phyloP scores from a whole-genome alignment of 53 echinoderm and acorn worm genomes.

The Paracentrotus lividus region DNA sequence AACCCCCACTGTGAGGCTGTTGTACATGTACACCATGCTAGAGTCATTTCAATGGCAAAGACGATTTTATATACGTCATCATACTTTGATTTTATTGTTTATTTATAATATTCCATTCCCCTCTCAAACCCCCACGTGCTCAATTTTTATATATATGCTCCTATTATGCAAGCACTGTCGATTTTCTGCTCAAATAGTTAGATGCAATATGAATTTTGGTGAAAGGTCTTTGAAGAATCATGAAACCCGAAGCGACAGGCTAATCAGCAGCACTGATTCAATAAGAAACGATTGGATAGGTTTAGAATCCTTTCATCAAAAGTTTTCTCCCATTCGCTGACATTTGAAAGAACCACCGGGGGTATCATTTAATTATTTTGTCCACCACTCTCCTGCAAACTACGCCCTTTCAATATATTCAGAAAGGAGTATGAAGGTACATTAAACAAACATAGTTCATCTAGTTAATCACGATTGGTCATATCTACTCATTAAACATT shows the following conservation, averaged over 20 bases:
- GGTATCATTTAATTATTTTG: neutral
- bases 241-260: neutral
- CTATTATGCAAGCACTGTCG: neutral
- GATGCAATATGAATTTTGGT: neutral
- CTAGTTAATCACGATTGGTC: neutral
- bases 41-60: neutral
- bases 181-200: constrained; percentile 31
- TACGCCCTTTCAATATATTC: neutral
- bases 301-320: neutral
- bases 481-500: constrained; percentile 30
- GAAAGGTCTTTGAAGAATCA: constrained; percentile 6
- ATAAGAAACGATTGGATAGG: constrained; percentile 13
- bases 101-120: constrained; percentile 39
- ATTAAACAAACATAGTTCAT: constrained; percentile 48
- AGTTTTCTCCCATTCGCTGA: neutral
- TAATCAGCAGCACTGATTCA: constrained; percentile 9
- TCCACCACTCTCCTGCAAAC: neutral
- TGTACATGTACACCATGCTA: neutral
- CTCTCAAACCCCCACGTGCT: neutral
- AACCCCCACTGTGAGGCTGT: constrained; percentile 7
- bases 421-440: neutral
- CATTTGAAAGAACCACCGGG: neutral
- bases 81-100: neutral
- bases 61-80: too few relatives aligned
- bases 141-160: neutral